Percentiles rank a stretch among this genome's conserved stretches.
Evolutionary conservation across 2,888 invertebrate species (phyloP).

Genomic region (Stenodema calcarata): DNA sequence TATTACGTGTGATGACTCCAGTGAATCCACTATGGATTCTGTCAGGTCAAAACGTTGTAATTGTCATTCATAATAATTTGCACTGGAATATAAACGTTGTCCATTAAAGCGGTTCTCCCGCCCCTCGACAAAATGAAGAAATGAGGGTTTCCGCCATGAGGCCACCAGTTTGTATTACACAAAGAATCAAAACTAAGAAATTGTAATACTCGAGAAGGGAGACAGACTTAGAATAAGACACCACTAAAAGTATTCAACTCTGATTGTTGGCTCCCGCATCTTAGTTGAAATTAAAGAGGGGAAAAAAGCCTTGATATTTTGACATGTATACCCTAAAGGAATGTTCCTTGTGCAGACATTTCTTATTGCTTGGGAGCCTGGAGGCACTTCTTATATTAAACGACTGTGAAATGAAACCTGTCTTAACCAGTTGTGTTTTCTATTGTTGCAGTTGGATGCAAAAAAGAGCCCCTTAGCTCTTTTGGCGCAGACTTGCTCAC

Average conservation of each 20-base stretch:
- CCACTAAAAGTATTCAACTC: background rate
- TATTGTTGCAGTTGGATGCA: constrained; percentile 82
- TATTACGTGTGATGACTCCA: too few relatives aligned
- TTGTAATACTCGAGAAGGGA: too few relatives aligned
- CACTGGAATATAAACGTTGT: too few relatives aligned
- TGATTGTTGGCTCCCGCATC: background rate
- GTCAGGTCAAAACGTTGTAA: too few relatives aligned
- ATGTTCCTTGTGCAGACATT: constrained; percentile 10
- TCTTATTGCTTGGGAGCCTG: constrained; percentile 21
- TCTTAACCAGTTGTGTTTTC: constrained; percentile 45
- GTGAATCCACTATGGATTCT: too few relatives aligned
- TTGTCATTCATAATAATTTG: too few relatives aligned
- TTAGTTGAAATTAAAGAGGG: constrained; percentile 1
- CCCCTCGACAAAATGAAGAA: too few relatives aligned
- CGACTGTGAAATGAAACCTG: constrained; percentile 39
- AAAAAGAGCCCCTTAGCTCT: constrained; percentile 96
- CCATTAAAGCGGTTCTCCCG: too few relatives aligned
- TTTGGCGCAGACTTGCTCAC: constrained; percentile 95
- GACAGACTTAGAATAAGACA: background rate
- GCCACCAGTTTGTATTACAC: too few relatives aligned
- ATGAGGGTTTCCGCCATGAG: too few relatives aligned
- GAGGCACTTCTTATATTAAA: constrained; percentile 26
- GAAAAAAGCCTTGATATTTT: constrained; percentile 11
- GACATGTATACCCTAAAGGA: constrained; percentile 30
- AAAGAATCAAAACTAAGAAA: too few relatives aligned